These are phyloP conservation scores for Scophthalmus maximus DNA, from an alignment of 2,113 vertebrate genomes.

Conservation along the genomic window DNA sequence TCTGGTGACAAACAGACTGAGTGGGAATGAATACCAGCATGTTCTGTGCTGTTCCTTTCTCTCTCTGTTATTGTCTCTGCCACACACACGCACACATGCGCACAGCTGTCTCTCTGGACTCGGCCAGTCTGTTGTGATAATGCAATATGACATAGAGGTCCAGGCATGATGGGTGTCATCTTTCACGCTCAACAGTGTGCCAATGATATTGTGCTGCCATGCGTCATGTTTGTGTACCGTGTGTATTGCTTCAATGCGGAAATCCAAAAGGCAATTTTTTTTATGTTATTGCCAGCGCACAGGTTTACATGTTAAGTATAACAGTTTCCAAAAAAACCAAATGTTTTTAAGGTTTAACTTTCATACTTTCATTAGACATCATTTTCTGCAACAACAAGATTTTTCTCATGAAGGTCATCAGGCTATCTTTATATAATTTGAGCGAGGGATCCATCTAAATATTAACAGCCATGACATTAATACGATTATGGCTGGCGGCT, in stretches of 20 bases:
- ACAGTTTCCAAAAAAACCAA: background rate
- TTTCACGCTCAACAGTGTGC: slow-evolving; percentile 59
- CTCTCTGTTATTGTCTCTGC: slow-evolving; percentile 55
- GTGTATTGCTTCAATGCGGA: slow-evolving; percentile 39
- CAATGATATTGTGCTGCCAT: slow-evolving; percentile 58
- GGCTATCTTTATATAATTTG: no score
- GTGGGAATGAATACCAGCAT: slow-evolving; percentile 63
- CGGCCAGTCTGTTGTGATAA: slow-evolving; percentile 66
- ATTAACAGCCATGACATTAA: slow-evolving; percentile 69
- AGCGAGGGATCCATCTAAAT: slow-evolving; percentile 30
- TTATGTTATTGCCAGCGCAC: background rate
- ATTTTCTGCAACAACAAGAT: slow-evolving; percentile 23
- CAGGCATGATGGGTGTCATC: slow-evolving; percentile 71
- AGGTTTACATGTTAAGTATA: background rate
- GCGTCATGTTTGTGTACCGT: slow-evolving; percentile 40
- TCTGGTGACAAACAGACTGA: slow-evolving; percentile 59
- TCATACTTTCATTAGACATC: slow-evolving; percentile 20
- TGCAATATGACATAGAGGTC: slow-evolving; percentile 66
- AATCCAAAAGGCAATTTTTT: slow-evolving; percentile 7
- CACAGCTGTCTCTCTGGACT: slow-evolving; percentile 46
- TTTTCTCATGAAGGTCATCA: slow-evolving; percentile 48
- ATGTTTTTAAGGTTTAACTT: slow-evolving; percentile 33
- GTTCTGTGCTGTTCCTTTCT: slow-evolving; percentile 67
- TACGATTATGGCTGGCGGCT: slow-evolving; percentile 64
- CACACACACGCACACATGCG: slow-evolving; percentile 23